These are phyloP conservation scores for Dichetophora obliterata DNA, from an alignment of 2,888 invertebrate species.

Conservation along the genomic window DNA sequence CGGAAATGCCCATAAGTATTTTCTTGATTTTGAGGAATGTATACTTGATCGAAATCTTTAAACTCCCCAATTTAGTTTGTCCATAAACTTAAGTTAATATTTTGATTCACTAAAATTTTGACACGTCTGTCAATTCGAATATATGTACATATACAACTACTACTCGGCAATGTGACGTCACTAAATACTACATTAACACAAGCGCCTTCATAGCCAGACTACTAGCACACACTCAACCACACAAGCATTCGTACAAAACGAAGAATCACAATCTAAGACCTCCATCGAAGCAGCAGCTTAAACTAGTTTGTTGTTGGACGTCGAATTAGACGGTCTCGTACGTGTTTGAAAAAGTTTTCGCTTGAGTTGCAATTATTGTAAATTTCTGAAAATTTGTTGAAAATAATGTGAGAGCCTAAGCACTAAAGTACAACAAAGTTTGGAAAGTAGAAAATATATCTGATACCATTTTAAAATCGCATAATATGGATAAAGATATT, in stretches of 20 bases:
- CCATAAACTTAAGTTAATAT: no score
- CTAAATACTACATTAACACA: not conserved
- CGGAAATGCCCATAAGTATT: no score
- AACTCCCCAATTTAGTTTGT: no score
- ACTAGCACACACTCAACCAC: not conserved
- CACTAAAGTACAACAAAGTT: not conserved
- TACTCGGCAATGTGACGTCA: slow-evolving; percentile 18
- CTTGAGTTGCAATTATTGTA: not conserved
- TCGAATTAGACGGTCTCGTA: slow-evolving; percentile 20
- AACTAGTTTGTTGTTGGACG: slow-evolving; percentile 36
- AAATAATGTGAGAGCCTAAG: slow-evolving; percentile 9
- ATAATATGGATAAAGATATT: slow-evolving; percentile 18
- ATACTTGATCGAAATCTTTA: no score
- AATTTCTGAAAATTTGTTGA: slow-evolving; percentile 5
- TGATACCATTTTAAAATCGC: not conserved
- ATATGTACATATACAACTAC: not conserved
- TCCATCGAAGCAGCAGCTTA: slow-evolving; percentile 27
- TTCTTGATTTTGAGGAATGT: no score
- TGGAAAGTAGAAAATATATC: slow-evolving; percentile 3
- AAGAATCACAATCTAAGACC: slow-evolving; percentile 3
- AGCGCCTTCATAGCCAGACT: not conserved
- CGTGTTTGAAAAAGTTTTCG: not conserved
- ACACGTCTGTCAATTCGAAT: not conserved
- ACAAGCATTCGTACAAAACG: slow-evolving; percentile 4
- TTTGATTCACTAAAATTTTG: no score